These are phyloP conservation scores for Mesocentrotus franciscanus DNA, from an alignment of 53 echinoderm and acorn worm genomes.

Conservation along the genomic window DNA sequence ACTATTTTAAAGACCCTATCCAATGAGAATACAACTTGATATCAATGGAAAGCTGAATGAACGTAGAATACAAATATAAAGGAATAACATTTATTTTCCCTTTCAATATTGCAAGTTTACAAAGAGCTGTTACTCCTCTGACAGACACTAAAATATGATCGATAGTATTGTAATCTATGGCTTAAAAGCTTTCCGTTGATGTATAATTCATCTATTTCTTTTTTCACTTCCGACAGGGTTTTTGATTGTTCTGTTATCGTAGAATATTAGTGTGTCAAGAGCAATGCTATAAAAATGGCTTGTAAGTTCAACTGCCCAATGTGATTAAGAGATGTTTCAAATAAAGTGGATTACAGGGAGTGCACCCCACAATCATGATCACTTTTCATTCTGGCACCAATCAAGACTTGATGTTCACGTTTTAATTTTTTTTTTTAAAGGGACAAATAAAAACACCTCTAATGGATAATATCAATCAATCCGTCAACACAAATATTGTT, in stretches of 20 bases:
- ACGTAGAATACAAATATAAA: no score
- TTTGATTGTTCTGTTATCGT: neutral
- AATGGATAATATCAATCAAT: neutral
- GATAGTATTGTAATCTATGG: no score
- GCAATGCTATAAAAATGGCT: neutral
- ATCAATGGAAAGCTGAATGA: no score
- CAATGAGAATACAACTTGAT: no score
- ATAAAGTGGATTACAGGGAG: neutral
- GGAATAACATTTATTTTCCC: no score
- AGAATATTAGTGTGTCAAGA: neutral
- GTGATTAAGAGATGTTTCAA: neutral
- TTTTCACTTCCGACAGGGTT: no score
- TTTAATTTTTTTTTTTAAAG: neutral
- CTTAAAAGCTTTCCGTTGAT: no score
- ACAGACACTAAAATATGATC: no score
- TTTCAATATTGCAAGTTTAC: no score
- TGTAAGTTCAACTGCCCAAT: neutral
- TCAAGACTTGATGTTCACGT: neutral
- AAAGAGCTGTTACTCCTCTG: no score
- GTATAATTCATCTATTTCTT: no score
- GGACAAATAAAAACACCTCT: neutral
- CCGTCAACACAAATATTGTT: neutral
- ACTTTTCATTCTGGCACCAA: neutral
- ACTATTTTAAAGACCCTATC: neutral
- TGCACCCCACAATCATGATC: neutral